Percentiles rank a stretch among this genome's conserved stretches.
Conservation (phyloP, 2,888 invertebrate species). For the Petrolisthes manimaculis region DNA sequence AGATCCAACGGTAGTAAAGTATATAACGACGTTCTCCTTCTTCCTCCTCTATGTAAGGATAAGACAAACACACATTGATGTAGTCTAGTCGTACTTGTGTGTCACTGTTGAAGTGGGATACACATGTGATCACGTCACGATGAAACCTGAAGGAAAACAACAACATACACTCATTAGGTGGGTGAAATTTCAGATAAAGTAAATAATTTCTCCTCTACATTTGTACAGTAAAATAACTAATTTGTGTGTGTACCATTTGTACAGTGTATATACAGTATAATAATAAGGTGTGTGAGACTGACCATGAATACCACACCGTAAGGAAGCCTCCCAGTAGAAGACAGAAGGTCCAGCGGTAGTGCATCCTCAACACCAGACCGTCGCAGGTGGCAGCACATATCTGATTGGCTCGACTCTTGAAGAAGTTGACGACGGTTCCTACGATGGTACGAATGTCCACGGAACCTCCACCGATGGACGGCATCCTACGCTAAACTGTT, state of each 20-base stretch:
- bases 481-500: constrained; percentile 48
- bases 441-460: constrained; percentile 59
- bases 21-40: constrained; percentile 47
- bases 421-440: constrained; percentile 37
- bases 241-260: too few relatives aligned
- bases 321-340: constrained; percentile 55
- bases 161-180: too few relatives aligned
- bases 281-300: constrained; percentile 9
- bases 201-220: too few relatives aligned
- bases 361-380: constrained; percentile 60
- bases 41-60: constrained; percentile 53
- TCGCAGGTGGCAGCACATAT: constrained; percentile 60
- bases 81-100: constrained; percentile 65
- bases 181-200: too few relatives aligned
- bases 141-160: constrained; percentile 55
- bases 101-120: constrained; percentile 65
- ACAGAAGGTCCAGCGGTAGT: constrained; percentile 64
- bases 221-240: too few relatives aligned
- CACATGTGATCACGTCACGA: constrained; percentile 65
- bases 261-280: too few relatives aligned
- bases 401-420: constrained; percentile 56
- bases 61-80: constrained; percentile 65
- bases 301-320: constrained; percentile 65
- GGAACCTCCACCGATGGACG: constrained; percentile 52
- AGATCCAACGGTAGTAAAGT: constrained; percentile 64